These are phyloP conservation scores for Melitaea cinxia DNA, from an alignment of 1,140 invertebrate genomes.

Conservation along the genomic window DNA sequence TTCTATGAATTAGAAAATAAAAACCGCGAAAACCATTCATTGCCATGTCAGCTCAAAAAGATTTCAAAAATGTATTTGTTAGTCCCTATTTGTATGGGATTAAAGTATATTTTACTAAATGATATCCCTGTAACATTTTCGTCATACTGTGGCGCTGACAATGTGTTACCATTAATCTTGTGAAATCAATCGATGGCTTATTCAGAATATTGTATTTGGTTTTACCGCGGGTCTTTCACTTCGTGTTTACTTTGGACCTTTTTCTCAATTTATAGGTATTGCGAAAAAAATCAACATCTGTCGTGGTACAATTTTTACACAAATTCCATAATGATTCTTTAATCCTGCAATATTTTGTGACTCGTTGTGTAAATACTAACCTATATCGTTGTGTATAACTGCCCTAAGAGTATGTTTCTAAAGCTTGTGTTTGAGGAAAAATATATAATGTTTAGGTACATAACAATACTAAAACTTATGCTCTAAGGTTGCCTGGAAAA, in stretches of 20 bases:
- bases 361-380: no score
- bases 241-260: conserved; percentile 77
- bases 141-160: conserved; percentile 78
- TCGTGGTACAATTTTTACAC: conserved; percentile 38
- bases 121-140: conserved; percentile 57
- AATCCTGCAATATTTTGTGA: not conserved
- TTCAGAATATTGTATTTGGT: conserved; percentile 81
- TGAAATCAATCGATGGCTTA: conserved; percentile 81
- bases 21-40: conserved; percentile 51
- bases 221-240: conserved; percentile 70
- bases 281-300: conserved; percentile 71
- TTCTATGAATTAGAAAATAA: conserved; percentile 35
- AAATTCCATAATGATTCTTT: conserved; percentile 19
- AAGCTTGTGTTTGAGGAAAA: no score
- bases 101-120: conserved; percentile 66
- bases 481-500: no score
- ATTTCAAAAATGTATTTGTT: conserved; percentile 65
- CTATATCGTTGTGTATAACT: no score
- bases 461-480: no score
- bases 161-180: conserved; percentile 80
- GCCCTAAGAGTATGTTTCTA: no score
- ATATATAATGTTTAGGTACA: no score
- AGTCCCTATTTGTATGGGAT: conserved; percentile 54
- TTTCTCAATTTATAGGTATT: conserved; percentile 70
- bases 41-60: conserved; percentile 62